These are phyloP conservation scores for Copidosoma aretas DNA, from an alignment of 2,888 invertebrate genomes.

Conservation along the genomic window DNA sequence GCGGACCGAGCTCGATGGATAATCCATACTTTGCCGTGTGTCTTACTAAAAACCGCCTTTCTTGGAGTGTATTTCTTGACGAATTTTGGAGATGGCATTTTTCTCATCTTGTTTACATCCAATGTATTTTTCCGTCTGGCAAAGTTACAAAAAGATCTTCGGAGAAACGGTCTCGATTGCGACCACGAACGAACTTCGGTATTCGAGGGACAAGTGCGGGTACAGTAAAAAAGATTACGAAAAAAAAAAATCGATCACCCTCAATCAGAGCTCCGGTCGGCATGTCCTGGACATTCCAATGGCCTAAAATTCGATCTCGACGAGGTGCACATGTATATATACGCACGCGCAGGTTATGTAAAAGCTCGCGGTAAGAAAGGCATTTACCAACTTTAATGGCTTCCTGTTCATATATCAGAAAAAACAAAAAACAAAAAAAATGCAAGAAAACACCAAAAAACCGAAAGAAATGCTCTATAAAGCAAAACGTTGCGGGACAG, in stretches of 20 bases:
- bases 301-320: no score
- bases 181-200: no score
- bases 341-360: constrained; percentile 10
- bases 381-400: constrained; percentile 24
- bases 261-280: background rate
- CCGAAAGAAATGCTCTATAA: background rate
- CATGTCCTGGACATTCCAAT: no score
- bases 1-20: no score
- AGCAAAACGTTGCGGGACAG: background rate
- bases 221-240: no score
- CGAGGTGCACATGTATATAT: background rate
- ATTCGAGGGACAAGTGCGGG: no score
- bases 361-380: constrained; percentile 1
- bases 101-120: background rate
- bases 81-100: background rate
- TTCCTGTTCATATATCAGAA: constrained; percentile 15
- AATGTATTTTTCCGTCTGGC: no score
- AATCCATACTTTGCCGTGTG: no score
- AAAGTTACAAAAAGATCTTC: no score
- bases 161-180: no score
- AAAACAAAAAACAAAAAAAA: background rate
- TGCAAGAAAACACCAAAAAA: constrained; percentile 5
- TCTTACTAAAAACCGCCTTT: no score
- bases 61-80: no score
- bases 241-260: background rate